Base-by-base conservation (phyloP, 1,140 invertebrate species). In the Glossosoma conforme region DNA sequence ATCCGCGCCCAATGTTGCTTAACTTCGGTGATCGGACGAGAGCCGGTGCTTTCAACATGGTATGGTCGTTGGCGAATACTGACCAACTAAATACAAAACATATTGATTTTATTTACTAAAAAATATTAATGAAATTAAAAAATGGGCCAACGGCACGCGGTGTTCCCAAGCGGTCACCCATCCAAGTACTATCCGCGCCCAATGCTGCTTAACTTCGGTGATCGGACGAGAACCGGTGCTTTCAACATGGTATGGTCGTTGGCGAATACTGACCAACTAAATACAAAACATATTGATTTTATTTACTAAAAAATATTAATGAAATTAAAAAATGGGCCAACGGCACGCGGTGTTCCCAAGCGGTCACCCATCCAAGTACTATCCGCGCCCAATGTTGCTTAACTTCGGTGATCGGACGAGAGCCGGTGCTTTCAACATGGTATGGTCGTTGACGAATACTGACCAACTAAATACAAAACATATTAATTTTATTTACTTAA, bases 1-100 rank as follows among this genome's bases (percentile, higher is more conserved):
- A 41, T 43, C 49, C 49, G 49, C 41, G 49, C 49, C 49, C 42
- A 52, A 44, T 52, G 41, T 38, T 52, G 49, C 49, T 52, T 52
- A 52, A 52, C 49, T 52, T 52, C 42, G 49, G 49, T 52, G 49
- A 52, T 52, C 48, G 48, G 48, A 51, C 48, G 48, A 51, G 48
- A 51, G 43, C 48, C 48, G 48, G 48, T 51, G 48, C 22, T 35
- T 52, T 52, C 49, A 52, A 38, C 49, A 21, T 51, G 30, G 48
- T 51, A 51, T 51, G 48, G 48, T 24, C 48, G 48, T 51, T 43
- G n/a, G n/a, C n/a, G n/a, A n/a, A n/a, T n/a, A n/a, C n/a, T n/a
- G n/a, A n/a, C n/a, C n/a, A n/a, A n/a, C n/a, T n/a, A n/a, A n/a
- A n/a, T n/a, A n/a, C n/a, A n/a, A n/a, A n/a, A n/a, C n/a, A n/a